A percentile compares a stretch with the other conserved stretches of the same genome.
Conservation (phyloP, 2,797 vertebrate genomes). For the Gouania willdenowi region DNA sequence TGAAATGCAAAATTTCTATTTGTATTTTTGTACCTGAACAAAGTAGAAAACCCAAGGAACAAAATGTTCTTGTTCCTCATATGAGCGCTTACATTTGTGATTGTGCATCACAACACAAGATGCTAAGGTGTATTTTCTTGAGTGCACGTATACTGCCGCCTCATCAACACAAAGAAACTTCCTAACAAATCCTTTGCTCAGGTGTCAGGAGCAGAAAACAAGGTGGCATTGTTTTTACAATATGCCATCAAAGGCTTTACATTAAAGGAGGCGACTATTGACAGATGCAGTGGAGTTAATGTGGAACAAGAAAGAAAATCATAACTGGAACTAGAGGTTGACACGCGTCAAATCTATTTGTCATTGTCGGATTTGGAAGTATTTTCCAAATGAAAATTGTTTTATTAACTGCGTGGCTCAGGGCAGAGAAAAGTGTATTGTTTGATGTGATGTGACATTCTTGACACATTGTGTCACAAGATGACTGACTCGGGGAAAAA, state of each 20-base stretch:
- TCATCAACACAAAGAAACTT: constrained; percentile 20
- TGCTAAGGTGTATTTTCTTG: constrained; percentile 22
- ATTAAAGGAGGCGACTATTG: constrained; percentile 52
- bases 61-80: constrained; percentile 18
- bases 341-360: constrained; percentile 38
- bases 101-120: constrained; percentile 30
- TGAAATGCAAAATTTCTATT: no score
- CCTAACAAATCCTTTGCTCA: constrained; percentile 42
- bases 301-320: constrained; percentile 46
- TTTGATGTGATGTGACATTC: constrained; percentile 11
- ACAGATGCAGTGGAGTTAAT: constrained; percentile 45
- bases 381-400: constrained; percentile 31
- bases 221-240: constrained; percentile 44
- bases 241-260: constrained; percentile 34
- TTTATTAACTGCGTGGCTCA: constrained; percentile 32
- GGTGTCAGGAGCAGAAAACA: constrained; percentile 42
- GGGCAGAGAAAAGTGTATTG: constrained; percentile 8
- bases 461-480: background rate
- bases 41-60: constrained; percentile 18
- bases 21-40: constrained; percentile 18
- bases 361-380: constrained; percentile 33
- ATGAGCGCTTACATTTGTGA: constrained; percentile 4
- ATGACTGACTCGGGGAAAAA: constrained; percentile 8
- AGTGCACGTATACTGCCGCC: constrained; percentile 8
- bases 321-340: constrained; percentile 45